These are phyloP conservation scores for Drosophila basisetae DNA, from an alignment of 2,888 invertebrate species.

Conservation along the genomic window DNA sequence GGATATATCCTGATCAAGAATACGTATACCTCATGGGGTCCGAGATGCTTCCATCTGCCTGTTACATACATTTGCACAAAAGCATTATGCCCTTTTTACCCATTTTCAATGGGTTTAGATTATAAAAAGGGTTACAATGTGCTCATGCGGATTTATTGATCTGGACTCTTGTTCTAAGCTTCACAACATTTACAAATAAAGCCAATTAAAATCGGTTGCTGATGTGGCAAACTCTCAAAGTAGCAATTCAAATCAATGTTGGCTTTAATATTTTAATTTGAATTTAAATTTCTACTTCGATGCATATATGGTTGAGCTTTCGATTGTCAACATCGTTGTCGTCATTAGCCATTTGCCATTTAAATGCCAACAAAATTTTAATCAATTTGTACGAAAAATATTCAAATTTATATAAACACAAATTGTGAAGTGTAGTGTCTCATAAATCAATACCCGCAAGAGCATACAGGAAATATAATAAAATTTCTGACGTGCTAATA, in stretches of 20 bases:
- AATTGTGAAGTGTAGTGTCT: constrained; percentile 4
- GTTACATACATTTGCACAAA: background rate
- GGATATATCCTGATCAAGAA: background rate
- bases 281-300: background rate
- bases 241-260: background rate
- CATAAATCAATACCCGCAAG: constrained; percentile 12
- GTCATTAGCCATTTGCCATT: background rate
- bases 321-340: background rate
- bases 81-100: background rate
- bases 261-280: background rate
- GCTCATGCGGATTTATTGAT: constrained; percentile 45
- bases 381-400: constrained; percentile 3
- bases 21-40: background rate
- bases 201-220: constrained; percentile 18
- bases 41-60: background rate
- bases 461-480: background rate
- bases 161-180: constrained; percentile 28
- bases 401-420: constrained; percentile 11
- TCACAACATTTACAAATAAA: constrained; percentile 14
- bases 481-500: constrained; percentile 8
- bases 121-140: constrained; percentile 19
- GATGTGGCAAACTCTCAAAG: background rate
- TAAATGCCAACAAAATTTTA: constrained; percentile 12
- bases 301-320: background rate
- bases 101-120: background rate